Conservation (phyloP, 2,113 vertebrate species). For the Arenaria interpres region DNA sequence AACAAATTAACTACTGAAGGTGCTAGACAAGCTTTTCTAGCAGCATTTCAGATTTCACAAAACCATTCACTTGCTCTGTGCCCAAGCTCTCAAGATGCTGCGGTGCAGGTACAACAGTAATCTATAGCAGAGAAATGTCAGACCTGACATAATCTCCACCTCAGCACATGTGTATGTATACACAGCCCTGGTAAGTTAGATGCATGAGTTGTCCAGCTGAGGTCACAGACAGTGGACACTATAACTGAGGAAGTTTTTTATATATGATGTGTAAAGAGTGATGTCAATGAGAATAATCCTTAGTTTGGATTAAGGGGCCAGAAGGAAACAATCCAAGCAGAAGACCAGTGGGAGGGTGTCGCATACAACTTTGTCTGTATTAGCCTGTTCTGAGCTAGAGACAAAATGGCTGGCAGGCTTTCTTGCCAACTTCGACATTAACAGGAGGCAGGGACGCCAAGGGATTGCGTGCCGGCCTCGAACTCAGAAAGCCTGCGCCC, state of each 20-base stretch:
- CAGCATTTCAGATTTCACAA: neutral
- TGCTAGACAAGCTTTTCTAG: neutral
- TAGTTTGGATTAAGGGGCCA: neutral
- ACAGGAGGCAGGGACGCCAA: neutral
- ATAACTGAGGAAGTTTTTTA: accelerated
- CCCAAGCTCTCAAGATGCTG: neutral
- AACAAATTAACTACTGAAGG: neutral
- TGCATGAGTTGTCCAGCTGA: neutral
- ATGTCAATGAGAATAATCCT: neutral
- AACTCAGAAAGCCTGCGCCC: neutral
- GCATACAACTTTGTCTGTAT: neutral
- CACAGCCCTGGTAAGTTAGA: neutral
- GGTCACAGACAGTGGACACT: neutral
- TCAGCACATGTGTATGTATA: neutral
- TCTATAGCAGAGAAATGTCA: neutral
- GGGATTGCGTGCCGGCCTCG: accelerated
- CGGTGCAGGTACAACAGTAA: neutral
- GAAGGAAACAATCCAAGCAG: neutral
- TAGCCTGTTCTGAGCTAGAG: neutral
- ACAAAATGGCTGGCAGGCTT: neutral
- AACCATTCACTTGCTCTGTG: neutral
- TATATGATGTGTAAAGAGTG: neutral
- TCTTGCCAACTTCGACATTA: neutral
- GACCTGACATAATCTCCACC: neutral
- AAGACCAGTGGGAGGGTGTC: neutral